phyloP scores from a whole-genome alignment of 1,140 invertebrate species.

The Anoplolepis gracilipes region DNA sequence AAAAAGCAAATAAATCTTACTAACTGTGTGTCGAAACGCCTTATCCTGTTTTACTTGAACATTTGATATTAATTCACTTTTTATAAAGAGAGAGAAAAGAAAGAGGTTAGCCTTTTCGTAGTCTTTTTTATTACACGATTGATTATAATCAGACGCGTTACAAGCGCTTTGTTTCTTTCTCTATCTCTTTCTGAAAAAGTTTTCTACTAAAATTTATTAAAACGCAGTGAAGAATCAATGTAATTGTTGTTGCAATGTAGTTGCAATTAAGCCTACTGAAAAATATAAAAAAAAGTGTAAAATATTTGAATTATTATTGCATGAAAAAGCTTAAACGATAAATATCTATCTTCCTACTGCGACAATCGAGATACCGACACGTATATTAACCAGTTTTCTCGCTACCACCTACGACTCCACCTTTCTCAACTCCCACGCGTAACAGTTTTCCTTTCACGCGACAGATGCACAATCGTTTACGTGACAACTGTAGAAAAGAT shows the following conservation, averaged over 20 bases:
- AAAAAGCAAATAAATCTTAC: background rate
- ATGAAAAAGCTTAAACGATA: slow-evolving; percentile 1
- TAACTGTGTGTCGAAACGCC: background rate
- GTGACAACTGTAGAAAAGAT: background rate
- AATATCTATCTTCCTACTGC: background rate
- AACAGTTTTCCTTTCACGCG: background rate
- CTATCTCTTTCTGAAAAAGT: background rate
- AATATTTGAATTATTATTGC: background rate
- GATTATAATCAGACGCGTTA: background rate
- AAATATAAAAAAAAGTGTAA: background rate
- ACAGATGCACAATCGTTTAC: background rate
- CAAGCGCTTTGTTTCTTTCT: background rate
- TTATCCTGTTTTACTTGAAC: background rate
- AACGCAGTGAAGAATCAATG: background rate
- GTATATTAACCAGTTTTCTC: slow-evolving; percentile 11
- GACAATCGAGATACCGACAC: background rate
- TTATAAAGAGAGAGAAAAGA: background rate
- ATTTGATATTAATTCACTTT: background rate
- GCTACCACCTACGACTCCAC: background rate
- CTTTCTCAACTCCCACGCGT: background rate
- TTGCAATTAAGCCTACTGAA: background rate
- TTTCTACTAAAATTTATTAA: slow-evolving; percentile 14
- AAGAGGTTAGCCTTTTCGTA: background rate
- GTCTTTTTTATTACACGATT: background rate
- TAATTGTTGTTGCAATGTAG: background rate